These are phyloP conservation scores for Hyalella azteca DNA, from an alignment of 2,888 invertebrate genomes.

Conservation along the genomic window DNA sequence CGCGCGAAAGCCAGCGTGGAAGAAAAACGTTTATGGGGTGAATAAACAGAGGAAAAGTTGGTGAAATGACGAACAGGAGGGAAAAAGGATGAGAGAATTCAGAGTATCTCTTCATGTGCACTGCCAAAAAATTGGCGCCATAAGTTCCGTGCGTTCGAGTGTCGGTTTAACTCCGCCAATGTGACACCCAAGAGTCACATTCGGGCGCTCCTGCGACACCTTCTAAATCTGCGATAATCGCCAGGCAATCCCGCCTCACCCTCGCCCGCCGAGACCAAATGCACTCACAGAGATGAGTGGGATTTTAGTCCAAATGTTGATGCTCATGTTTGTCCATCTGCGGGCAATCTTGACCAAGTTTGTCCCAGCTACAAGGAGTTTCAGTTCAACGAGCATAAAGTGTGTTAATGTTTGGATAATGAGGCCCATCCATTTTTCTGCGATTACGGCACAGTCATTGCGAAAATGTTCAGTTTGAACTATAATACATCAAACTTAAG, in stretches of 20 bases:
- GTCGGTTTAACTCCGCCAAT: background rate
- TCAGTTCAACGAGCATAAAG: too few relatives aligned
- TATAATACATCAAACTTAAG: too few relatives aligned
- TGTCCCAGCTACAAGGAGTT: too few relatives aligned
- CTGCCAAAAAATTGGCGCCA: background rate
- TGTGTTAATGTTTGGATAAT: too few relatives aligned
- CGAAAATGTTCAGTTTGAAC: too few relatives aligned
- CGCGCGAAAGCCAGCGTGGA: background rate
- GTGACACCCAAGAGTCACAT: slow-evolving; percentile 24
- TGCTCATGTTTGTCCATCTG: too few relatives aligned
- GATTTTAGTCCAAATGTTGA: too few relatives aligned
- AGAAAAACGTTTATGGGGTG: background rate
- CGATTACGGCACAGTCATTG: too few relatives aligned
- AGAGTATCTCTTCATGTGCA: background rate
- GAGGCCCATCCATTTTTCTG: too few relatives aligned
- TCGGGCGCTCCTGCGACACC: background rate
- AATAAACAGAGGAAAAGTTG: background rate
- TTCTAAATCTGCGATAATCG: slow-evolving; percentile 26
- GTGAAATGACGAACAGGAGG: background rate
- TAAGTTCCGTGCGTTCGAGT: background rate
- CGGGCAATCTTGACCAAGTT: too few relatives aligned
- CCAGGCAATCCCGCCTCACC: background rate
- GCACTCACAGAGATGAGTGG: too few relatives aligned
- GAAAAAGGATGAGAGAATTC: background rate
- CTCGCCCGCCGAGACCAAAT: too few relatives aligned